These are phyloP conservation scores for Gryllus bimaculatus DNA, from an alignment of 1,140 invertebrate species.

Conservation along the genomic window DNA sequence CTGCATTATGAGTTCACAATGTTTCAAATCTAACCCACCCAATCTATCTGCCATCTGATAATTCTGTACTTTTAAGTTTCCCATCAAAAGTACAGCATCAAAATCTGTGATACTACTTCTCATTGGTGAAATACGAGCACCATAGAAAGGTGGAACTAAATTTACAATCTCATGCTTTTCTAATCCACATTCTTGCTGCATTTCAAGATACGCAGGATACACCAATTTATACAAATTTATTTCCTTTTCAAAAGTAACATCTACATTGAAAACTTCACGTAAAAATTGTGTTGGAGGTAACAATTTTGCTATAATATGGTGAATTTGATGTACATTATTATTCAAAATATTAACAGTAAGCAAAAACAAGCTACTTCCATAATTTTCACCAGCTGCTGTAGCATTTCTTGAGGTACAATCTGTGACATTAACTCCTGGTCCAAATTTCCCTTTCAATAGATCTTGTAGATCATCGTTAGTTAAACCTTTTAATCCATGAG, in stretches of 20 bases:
- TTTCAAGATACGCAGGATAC: not conserved
- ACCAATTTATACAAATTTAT: constrained; percentile 13
- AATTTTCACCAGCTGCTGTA: constrained; percentile 12
- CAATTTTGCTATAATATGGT: constrained; percentile 10
- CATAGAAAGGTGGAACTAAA: constrained; percentile 16
- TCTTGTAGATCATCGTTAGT: not conserved
- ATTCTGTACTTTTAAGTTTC: not conserved
- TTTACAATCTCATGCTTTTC: not conserved
- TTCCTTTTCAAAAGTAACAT: constrained; percentile 13
- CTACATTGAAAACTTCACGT: not conserved
- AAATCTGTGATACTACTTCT: not conserved
- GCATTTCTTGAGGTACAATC: not conserved
- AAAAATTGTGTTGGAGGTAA: not conserved
- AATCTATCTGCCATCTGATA: constrained; percentile 12
- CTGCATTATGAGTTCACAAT: constrained; percentile 9
- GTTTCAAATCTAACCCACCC: constrained; percentile 11
- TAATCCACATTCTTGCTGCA: constrained; percentile 13
- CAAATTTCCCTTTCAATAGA: not conserved
- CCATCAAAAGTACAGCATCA: constrained; percentile 13
- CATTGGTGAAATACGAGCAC: not conserved
- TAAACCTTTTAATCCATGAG: no score
- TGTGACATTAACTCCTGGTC: not conserved
- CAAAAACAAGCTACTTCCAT: constrained; percentile 15
- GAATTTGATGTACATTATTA: not conserved
- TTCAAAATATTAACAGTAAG: not conserved